Base-by-base conservation (phyloP, 1,140 invertebrate genomes). In the Scaptomyza graminum region DNA sequence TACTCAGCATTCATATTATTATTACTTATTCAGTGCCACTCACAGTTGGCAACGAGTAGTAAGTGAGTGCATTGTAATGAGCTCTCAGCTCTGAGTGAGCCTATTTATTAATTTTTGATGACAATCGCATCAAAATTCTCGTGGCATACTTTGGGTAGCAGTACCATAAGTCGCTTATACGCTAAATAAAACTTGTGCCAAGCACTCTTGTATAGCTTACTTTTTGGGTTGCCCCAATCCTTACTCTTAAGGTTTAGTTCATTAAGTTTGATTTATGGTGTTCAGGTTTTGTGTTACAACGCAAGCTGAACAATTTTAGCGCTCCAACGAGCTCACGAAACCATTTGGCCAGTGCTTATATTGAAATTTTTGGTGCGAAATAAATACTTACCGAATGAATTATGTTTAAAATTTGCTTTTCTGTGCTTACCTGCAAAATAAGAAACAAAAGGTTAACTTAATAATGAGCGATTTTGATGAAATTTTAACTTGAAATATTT, bases 61-160 rank as follows among this genome's bases (percentile, higher is more conserved):
- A 7, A 34, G 7, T 34, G 31, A 56, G 63, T 74, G 46, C 61
- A 74, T 74, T 46, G 61, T 66, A 74, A 78, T 82, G 49, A 59
- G 55, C 18, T 59, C 54, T 41, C 37, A 41, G 37, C 37, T 41
- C 12, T 41, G 37, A 41, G 37, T 59, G 31, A 41, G 68, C 63
- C 78, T 77, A 82, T 34, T 52, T 64, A 83, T 82, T 63, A 70
- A 82, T 82, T 67, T 82, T 82, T 83, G 46, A 82, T 82, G 65
- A 52, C 49, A 79, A 75, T 43, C 60, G 55, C 56, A 65, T 47
- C 54, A 60, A 31, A 22, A 59, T 50, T 50, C 62, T 39, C 15
- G 22, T 8, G n/a, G n/a, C 52, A 11, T 2, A 25, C 15, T 39
- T 57, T 55, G 34, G 22, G 44, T 16, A 47, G 70, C 22, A n/a